phyloP scores from a whole-genome alignment of 2,888 invertebrate genomes.

The Scaptomyza caliginosa region DNA sequence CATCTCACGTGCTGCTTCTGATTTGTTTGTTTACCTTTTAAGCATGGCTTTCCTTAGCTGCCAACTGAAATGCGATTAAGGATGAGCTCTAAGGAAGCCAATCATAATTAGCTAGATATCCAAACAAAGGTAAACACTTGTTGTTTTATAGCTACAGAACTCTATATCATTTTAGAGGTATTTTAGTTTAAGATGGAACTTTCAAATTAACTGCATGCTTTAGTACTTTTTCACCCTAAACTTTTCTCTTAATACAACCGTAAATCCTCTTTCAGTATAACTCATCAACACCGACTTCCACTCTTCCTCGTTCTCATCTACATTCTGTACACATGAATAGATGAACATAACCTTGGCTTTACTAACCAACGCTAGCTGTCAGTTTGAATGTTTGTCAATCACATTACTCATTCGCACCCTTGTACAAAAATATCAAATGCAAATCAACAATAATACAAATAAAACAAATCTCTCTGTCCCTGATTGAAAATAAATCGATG shows the following conservation, averaged over 20 bases:
- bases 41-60: slow-evolving; percentile 16
- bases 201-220: no score
- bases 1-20: slow-evolving; percentile 53
- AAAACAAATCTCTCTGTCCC: slow-evolving; percentile 3
- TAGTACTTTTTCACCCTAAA: neutral
- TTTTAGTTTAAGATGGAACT: neutral
- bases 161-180: neutral
- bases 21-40: slow-evolving; percentile 65
- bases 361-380: neutral
- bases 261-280: no score
- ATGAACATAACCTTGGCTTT: neutral
- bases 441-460: slow-evolving; percentile 8
- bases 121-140: slow-evolving; percentile 3
- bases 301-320: neutral
- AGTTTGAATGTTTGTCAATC: slow-evolving; percentile 1
- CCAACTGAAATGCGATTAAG: neutral
- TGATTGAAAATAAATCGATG: slow-evolving; percentile 29
- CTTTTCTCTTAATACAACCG: no score
- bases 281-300: neutral
- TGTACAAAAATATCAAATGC: slow-evolving; percentile 27
- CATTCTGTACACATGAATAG: neutral
- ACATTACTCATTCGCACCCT: slow-evolving; percentile 32
- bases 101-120: neutral
- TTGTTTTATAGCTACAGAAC: neutral
- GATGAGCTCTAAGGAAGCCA: neutral